Evolutionary conservation across 1,140 invertebrate genomes (phyloP), one percentile per base, ranked within the genome.

Genomic region (Bombyx mandarina): DNA sequence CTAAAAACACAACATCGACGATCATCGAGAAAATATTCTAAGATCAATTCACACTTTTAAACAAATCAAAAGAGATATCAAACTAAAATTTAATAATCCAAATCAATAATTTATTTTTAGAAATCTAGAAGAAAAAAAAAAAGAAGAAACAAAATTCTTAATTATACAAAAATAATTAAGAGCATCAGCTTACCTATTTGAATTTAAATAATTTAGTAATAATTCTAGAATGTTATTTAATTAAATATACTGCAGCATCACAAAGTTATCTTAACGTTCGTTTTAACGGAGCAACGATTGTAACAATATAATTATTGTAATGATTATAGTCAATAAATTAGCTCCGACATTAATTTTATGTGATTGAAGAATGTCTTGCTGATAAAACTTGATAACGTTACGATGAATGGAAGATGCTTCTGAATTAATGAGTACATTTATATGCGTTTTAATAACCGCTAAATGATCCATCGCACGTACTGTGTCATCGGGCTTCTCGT

Each of bases 231-330:
- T 44, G 8, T 12, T 50, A 44, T 54, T 54, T 12, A 44, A 43
- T 43, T 44, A 8, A 12, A n/a, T 43, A 8, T 9, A 43, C 43
- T 54, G 2, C 42, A 44, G 3, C 47, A 42, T 8, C 43, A 50
- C 64, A 75, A 69, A 74, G 54, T 55, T 82, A 84, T 84, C 81
- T 82, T 70, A 79, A 81, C 77, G 78, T 74, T 59, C 73, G 62
- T 67, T 74, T 54, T 81, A 74, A 82, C 73, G 71, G 71, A 72
- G 79, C 75, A 79, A 77, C 82, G 73, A 84, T 79, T 74, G 77
- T 82, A 74, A 84, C 75, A 82, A 71, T 84, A 79, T 81, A 82
- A 84, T 84, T 82, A 83, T 82, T 77, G 75, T 77, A 63, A 63
- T 68, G 9, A 55, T 46, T 43, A 66, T 54, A 57, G 60, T 49